Conservation (phyloP, 2,113 vertebrate species). For the Gavialis gangeticus region DNA sequence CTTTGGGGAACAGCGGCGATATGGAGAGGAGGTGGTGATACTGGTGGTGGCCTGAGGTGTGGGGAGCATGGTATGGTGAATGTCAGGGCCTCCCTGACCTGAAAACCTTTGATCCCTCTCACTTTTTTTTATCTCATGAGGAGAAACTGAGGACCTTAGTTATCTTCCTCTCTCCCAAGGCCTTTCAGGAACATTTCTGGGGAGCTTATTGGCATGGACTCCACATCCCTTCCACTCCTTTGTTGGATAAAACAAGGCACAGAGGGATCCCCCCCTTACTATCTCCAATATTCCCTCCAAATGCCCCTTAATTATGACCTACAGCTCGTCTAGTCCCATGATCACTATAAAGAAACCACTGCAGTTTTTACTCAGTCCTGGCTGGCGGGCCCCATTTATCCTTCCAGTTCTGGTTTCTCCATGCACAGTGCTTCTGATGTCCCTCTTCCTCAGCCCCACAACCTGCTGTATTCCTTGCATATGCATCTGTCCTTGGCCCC, state of each 20-base stretch:
- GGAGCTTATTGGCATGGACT: not conserved
- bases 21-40: accelerated
- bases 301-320: not conserved
- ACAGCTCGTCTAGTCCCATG: not conserved
- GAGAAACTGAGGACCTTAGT: not conserved
- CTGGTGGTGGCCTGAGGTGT: not conserved
- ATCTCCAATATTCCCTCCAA: too few relatives aligned
- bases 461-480: not conserved
- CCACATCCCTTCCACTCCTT: not conserved
- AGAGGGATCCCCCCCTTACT: too few relatives aligned
- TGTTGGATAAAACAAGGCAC: too few relatives aligned
- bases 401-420: not conserved
- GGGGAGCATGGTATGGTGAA: not conserved
- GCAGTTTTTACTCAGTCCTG: not conserved
- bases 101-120: not conserved
- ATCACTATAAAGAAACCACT: accelerated
- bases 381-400: not conserved
- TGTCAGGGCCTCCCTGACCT: not conserved
- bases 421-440: not conserved
- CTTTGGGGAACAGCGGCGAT: accelerated
- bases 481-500: not conserved
- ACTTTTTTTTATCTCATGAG: not conserved
- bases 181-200: not conserved
- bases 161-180: not conserved
- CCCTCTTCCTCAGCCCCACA: not conserved